These are phyloP conservation scores for Mormyrus iriodes DNA, from an alignment of 2,113 vertebrate species.

Conservation along the genomic window DNA sequence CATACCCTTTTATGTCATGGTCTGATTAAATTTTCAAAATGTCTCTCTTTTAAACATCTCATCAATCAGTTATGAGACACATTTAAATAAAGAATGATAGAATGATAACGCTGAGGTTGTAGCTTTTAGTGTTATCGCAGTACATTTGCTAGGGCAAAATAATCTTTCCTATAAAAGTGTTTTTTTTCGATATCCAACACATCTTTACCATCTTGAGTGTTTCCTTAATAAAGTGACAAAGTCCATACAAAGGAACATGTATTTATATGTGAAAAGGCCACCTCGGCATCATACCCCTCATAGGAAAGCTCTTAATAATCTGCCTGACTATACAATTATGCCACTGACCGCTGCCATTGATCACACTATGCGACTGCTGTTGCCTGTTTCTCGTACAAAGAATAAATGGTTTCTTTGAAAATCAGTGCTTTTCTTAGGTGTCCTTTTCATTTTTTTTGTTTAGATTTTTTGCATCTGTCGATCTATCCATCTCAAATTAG, in stretches of 20 bases:
- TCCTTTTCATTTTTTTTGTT: not conserved
- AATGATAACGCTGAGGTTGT: not conserved
- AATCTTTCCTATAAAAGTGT: not conserved
- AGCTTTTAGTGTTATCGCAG: not conserved
- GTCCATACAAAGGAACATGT: not conserved
- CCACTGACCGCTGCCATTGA: not conserved
- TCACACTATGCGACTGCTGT: not conserved
- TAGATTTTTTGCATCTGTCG: not conserved
- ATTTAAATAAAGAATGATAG: not conserved
- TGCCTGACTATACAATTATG: not conserved
- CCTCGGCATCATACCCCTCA: not conserved
- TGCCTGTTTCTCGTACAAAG: not conserved
- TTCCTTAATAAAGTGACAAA: not conserved
- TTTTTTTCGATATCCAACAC: not conserved
- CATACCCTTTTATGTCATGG: not conserved
- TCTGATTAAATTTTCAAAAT: slow-evolving; percentile 1
- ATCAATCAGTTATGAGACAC: not conserved
- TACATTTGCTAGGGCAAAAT: not conserved
- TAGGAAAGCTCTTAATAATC: not conserved
- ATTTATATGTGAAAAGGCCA: not conserved
- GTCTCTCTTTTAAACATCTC: not conserved
- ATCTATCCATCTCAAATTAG: not conserved
- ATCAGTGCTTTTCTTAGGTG: not conserved
- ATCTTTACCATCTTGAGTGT: not conserved
- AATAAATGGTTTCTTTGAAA: not conserved